These are phyloP conservation scores for Alauda arvensis DNA, from an alignment of 2,797 vertebrate species.

Conservation along the genomic window DNA sequence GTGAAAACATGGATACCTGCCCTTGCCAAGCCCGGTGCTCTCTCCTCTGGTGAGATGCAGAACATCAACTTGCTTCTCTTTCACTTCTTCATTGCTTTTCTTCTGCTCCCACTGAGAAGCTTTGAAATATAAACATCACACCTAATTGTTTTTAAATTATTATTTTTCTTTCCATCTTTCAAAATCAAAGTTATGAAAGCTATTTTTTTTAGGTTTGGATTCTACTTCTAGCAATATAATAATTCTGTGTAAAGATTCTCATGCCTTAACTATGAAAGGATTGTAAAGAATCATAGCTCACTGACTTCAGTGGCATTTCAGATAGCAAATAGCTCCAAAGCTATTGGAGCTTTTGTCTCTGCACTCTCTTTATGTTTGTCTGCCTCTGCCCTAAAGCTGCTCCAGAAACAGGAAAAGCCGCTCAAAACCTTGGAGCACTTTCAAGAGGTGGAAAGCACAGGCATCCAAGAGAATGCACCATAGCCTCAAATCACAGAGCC, in stretches of 20 bases:
- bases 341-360: neutral
- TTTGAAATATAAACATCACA: neutral
- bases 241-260: neutral
- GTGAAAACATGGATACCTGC: neutral
- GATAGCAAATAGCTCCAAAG: neutral
- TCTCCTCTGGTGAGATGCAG: neutral
- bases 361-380: neutral
- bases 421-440: neutral
- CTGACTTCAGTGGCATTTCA: neutral
- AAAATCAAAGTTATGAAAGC: neutral
- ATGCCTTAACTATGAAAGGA: neutral
- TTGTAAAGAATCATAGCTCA: neutral
- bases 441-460: neutral
- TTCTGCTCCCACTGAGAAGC: neutral
- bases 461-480: neutral
- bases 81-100: neutral
- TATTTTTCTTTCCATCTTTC: neutral
- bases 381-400: neutral
- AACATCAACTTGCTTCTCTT: neutral
- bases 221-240: neutral
- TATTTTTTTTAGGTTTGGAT: neutral
- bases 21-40: rapidly evolving
- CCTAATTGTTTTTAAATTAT: neutral
- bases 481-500: neutral
- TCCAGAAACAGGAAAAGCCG: neutral